Percentiles rank a stretch among this genome's conserved stretches.
phyloP scores from a whole-genome alignment of 2,797 vertebrate genomes.

The Heterohyrax brucei region DNA sequence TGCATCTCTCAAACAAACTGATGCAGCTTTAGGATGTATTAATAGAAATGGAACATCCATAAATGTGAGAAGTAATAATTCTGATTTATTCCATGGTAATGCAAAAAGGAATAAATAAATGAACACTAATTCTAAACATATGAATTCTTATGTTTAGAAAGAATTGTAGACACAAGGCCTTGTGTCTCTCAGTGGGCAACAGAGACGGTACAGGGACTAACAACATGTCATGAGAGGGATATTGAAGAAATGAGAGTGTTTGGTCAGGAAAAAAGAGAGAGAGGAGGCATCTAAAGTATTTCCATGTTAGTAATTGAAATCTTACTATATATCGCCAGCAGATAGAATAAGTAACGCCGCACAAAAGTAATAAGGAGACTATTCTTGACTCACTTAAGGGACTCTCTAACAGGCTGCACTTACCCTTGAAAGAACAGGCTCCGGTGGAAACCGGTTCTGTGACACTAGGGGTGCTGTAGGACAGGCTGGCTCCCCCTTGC shows the following conservation, averaged over 20 bases:
- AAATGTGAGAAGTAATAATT: conserved; percentile 15
- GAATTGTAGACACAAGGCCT: not conserved
- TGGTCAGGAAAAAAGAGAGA: not conserved
- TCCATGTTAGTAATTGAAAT: not conserved
- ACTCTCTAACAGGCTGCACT: not conserved
- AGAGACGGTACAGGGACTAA: not conserved
- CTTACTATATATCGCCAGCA: not conserved
- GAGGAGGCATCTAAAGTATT: not conserved
- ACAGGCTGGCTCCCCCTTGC: not conserved
- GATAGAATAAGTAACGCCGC: not conserved
- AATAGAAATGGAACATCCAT: conserved; percentile 5
- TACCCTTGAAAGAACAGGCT: not conserved
- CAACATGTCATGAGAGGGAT: not conserved
- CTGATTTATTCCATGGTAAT: not conserved
- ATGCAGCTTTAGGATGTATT: not conserved
- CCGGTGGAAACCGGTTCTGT: not conserved
- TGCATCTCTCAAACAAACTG: not conserved
- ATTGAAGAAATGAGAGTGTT: not conserved
- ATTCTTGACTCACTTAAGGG: not conserved
- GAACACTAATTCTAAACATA: not conserved
- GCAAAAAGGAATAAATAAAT: not conserved
- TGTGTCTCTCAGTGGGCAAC: not conserved
- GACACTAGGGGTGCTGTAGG: not conserved
- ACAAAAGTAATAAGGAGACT: conserved; percentile 4
- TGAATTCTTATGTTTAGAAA: not conserved